A percentile compares a stretch with the other conserved stretches of the same genome.
These are phyloP conservation scores for Psilopogon haemacephalus DNA, from an alignment of 2,113 vertebrate species.

Conservation along the genomic window DNA sequence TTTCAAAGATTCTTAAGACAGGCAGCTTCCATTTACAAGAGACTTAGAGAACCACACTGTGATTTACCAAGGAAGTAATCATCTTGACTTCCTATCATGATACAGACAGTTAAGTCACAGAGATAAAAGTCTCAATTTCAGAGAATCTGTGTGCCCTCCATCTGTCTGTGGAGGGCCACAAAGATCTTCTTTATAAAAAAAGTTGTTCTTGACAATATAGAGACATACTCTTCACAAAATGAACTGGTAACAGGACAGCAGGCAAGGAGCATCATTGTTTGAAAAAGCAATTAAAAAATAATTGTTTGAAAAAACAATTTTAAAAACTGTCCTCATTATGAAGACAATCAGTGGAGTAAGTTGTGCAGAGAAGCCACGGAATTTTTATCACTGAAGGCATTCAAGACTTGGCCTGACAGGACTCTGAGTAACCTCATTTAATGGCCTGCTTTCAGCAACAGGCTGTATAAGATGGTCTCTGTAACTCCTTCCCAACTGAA, in stretches of 20 bases:
- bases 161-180: neutral
- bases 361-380: neutral
- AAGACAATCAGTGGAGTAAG: neutral
- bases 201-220: neutral
- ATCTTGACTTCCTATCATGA: neutral
- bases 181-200: neutral
- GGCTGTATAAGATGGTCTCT: neutral
- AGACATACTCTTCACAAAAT: neutral
- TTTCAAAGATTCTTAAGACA: neutral
- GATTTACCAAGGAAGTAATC: neutral
- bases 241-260: neutral
- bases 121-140: neutral
- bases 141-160: neutral
- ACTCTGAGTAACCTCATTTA: neutral
- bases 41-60: neutral
- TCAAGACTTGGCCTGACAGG: neutral
- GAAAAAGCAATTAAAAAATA: neutral
- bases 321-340: neutral
- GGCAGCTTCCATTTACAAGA: neutral
- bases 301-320: neutral
- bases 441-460: neutral
- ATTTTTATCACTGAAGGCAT: neutral
- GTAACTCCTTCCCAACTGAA: neutral
- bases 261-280: neutral
- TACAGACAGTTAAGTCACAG: neutral